phyloP scores from a whole-genome alignment of 2,888 invertebrate species.

The Dione vanillae region DNA sequence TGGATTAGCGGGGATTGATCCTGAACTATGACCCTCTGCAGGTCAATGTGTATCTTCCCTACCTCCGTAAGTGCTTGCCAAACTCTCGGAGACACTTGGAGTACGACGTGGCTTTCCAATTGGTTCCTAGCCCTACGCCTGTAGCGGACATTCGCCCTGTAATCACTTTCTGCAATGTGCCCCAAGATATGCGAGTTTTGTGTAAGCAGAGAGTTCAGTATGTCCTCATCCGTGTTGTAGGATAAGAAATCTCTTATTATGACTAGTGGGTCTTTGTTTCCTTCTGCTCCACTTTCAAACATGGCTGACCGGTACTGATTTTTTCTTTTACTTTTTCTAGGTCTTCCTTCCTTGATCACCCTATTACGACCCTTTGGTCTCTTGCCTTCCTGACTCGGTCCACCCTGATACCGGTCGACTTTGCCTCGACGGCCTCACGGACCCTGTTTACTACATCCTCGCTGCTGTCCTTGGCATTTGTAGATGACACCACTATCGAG shows the following conservation, averaged over 20 bases:
- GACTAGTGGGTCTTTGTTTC: no score
- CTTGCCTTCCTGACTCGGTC: no score
- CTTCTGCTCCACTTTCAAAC: no score
- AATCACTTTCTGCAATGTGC: not conserved
- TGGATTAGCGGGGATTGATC: slow-evolving; percentile 23
- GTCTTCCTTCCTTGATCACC: no score
- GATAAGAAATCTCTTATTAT: not conserved
- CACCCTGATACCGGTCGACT: no score
- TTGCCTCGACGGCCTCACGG: no score
- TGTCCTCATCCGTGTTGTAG: not conserved
- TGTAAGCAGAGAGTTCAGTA: not conserved
- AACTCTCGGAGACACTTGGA: not conserved
- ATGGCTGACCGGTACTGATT: no score
- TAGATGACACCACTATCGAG: not conserved
- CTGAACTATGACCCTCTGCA: slow-evolving; percentile 4
- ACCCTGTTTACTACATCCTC: not conserved
- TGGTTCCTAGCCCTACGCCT: not conserved
- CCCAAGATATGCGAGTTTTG: not conserved
- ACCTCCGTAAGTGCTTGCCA: not conserved
- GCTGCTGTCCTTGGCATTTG: not conserved
- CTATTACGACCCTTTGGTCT: no score
- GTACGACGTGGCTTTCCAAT: not conserved
- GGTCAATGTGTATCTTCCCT: not conserved
- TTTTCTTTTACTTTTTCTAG: no score
- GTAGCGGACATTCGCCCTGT: not conserved